Conservation (phyloP, 2,113 vertebrate species). For the Alexandromys fortis region DNA sequence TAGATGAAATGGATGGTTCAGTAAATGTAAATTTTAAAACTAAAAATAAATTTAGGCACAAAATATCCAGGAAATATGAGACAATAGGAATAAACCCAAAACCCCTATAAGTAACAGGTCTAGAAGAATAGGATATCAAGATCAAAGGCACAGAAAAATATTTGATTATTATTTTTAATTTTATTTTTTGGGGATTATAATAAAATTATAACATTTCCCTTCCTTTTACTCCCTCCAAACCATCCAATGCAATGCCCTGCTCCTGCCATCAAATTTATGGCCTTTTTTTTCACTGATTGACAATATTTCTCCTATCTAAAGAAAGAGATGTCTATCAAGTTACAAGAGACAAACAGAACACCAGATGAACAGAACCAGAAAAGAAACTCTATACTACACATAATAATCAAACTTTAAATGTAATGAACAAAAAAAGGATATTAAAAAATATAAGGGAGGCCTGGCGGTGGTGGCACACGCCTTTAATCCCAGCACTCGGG, state of each 20-base stretch:
- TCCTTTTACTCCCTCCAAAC: background rate
- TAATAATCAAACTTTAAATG: background rate
- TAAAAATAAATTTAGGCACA: background rate
- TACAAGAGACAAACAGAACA: background rate
- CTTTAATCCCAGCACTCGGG: no score
- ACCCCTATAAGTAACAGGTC: background rate
- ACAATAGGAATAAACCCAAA: background rate
- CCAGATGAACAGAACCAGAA: background rate
- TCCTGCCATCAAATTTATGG: background rate
- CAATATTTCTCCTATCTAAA: background rate
- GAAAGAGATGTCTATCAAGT: background rate
- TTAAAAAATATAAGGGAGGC: no score
- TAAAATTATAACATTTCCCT: background rate
- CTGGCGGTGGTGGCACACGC: no score
- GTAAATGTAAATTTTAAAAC: background rate
- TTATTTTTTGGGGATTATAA: background rate
- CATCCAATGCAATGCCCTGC: background rate
- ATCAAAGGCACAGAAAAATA: background rate
- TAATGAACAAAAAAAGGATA: background rate
- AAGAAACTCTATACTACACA: background rate
- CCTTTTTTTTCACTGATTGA: background rate
- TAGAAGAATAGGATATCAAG: background rate
- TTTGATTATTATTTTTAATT: background rate
- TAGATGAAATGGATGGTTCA: background rate
- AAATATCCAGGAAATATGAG: background rate